phyloP scores from a whole-genome alignment of 2,888 invertebrate species.

The Petrolisthes cinctipes region DNA sequence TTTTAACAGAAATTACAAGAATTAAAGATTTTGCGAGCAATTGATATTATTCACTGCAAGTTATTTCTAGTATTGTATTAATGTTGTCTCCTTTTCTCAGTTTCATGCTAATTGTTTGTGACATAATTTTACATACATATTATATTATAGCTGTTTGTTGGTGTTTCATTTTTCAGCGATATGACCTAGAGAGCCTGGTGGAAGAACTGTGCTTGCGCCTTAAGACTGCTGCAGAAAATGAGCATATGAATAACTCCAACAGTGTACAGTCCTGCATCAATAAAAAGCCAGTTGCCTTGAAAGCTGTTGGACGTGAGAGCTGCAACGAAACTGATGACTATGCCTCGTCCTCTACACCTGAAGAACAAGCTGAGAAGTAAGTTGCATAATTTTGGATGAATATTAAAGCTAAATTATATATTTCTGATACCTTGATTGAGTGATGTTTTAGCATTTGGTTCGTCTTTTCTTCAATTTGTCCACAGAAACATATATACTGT shows the following conservation, averaged over 20 bases:
- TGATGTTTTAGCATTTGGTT: not conserved
- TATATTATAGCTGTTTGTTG: too few species aligned
- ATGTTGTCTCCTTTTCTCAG: too few species aligned
- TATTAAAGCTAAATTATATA: not conserved
- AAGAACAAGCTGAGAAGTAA: slow-evolving; percentile 70
- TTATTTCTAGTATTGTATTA: too few species aligned
- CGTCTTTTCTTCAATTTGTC: not conserved
- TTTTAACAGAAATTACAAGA: too few species aligned
- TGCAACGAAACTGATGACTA: slow-evolving; percentile 47
- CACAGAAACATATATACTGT: not conserved
- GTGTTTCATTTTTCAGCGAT: slow-evolving; percentile 46
- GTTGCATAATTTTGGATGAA: not conserved
- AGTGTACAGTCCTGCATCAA: slow-evolving; percentile 65
- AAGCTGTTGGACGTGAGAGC: slow-evolving; percentile 30
- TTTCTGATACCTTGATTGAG: not conserved
- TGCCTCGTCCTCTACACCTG: slow-evolving; percentile 56
- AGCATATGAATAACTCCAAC: slow-evolving; percentile 64
- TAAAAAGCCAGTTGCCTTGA: slow-evolving; percentile 12
- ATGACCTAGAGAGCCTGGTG: slow-evolving; percentile 55
- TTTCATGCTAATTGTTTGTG: too few species aligned
- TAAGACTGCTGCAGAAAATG: slow-evolving; percentile 61
- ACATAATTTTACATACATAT: too few species aligned
- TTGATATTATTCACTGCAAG: too few species aligned
- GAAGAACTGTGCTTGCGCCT: slow-evolving; percentile 60
- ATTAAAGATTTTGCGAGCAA: too few species aligned